phyloP scores from a whole-genome alignment of 2,888 invertebrate genomes.

The Andrena minutula region DNA sequence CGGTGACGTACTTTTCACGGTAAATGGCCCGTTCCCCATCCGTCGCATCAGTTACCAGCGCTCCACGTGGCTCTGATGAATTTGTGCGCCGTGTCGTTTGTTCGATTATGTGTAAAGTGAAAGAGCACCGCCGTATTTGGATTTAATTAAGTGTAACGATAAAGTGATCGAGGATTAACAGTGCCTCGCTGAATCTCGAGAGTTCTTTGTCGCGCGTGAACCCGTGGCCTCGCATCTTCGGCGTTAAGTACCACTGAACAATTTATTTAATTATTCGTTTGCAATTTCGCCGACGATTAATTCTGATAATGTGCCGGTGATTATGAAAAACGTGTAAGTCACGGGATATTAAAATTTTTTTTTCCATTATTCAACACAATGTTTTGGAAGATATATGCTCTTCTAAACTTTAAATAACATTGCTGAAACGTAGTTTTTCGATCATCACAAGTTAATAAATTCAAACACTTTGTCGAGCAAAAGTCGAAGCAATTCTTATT shows the following conservation, averaged over 20 bases:
- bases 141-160: constrained; percentile 46
- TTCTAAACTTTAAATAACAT: too few relatives aligned
- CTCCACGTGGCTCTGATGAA: constrained; percentile 28
- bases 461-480: too few relatives aligned
- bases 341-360: too few relatives aligned
- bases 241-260: not conserved
- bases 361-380: too few relatives aligned
- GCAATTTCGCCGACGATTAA: not conserved
- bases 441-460: too few relatives aligned
- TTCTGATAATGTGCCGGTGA: not conserved
- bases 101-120: constrained; percentile 60
- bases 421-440: too few relatives aligned
- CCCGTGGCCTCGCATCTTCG: not conserved
- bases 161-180: constrained; percentile 22
- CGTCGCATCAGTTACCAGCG: constrained; percentile 48
- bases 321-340: too few relatives aligned
- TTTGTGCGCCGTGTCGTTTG: constrained; percentile 44
- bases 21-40: constrained; percentile 34
- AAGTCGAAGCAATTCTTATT: too few relatives aligned
- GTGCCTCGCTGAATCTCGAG: not conserved
- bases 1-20: constrained; percentile 53
- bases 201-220: not conserved
- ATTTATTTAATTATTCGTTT: not conserved
- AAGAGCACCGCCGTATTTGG: constrained; percentile 14
- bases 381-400: too few relatives aligned